Base-by-base conservation (phyloP, 2,888 invertebrate genomes). In the Nemotelus nigrinus region DNA sequence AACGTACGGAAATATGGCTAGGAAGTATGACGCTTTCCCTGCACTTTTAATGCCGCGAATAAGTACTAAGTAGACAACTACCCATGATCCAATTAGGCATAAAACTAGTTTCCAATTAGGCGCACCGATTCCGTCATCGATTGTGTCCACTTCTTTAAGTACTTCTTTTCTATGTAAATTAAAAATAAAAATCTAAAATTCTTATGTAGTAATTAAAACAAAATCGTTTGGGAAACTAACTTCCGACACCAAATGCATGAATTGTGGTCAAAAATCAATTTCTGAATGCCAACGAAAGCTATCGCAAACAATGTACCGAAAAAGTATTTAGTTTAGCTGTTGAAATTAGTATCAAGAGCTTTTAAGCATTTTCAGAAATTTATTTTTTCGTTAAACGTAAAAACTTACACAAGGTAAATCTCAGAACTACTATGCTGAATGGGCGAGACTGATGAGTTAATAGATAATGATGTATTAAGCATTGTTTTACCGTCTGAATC, bases 21-120 rank as follows among this genome's bases (percentile, higher is more conserved):
- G 89, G 83, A 94, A 91, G 83, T 94, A 94, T 0, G 94, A 91
- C 0, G 90, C 91, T 84, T 92, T 92, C 64, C 92, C 92, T 0
- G 91, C 90, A 80, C 91, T 91, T 82, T 89, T 89, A 1, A 92
- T 90, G 2, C 92, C 92, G 0, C 89, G 88, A 0, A 88, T 86
- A 0, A 91, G 86, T 45, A 90, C 87, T 1, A 88, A 82, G 78
- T 89, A 89, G 10, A 91, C 88, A 55, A 87, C 83, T 2, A 85
- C 74, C 91, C 91, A 91, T 2, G 90, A 87, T 4, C 88, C 81
- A 0, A 89, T 81, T 0, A 91, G 84, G 48, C 90, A 91, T 1
- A 90, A 79, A 0, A 87, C 85, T 74, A 91, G 82, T 79, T 87
- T 86, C 89, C 89, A 89, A 78, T 90, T 89, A 0, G 91, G 90